phyloP scores from a whole-genome alignment of 2,113 vertebrate genomes.

The Onychostoma macrolepis region DNA sequence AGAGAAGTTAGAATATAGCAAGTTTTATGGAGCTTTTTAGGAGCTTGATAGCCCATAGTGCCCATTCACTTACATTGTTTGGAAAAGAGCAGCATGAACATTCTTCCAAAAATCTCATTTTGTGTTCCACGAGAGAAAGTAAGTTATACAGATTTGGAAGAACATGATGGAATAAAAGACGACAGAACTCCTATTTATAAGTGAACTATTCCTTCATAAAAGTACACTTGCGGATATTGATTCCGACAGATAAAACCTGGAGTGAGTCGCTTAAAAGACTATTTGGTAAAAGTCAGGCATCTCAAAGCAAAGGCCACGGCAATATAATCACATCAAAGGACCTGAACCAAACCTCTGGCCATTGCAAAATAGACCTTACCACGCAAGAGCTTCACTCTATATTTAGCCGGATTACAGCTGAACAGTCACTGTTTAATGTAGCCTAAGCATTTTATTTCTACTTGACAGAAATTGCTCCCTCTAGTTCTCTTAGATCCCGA shows the following conservation, averaged over 20 bases:
- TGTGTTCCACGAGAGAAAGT: not conserved
- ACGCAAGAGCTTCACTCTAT: slow-evolving; percentile 36
- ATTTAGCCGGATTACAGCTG: slow-evolving; percentile 34
- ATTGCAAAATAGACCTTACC: slow-evolving; percentile 32
- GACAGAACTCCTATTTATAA: not conserved
- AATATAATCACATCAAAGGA: slow-evolving; percentile 41
- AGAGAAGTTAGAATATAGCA: not conserved
- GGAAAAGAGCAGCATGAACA: not conserved
- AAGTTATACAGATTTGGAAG: not conserved
- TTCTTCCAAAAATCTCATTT: not conserved
- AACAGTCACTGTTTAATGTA: slow-evolving; percentile 37
- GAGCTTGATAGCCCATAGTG: not conserved
- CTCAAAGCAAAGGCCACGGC: slow-evolving; percentile 15
- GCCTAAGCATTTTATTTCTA: slow-evolving; percentile 48
- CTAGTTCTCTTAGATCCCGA: slow-evolving; percentile 57
- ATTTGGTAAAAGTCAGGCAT: not conserved
- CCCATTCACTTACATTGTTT: not conserved
- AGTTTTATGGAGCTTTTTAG: not conserved
- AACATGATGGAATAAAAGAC: not conserved
- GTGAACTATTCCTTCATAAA: not conserved
- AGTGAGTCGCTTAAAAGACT: not conserved
- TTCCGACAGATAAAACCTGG: not conserved
- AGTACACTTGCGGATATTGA: not conserved
- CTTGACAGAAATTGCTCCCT: slow-evolving; percentile 42
- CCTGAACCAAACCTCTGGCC: slow-evolving; percentile 31